Percentiles rank a stretch among this genome's conserved stretches.
Evolutionary conservation across 2,888 invertebrate genomes (phyloP).

Genomic region (Drosophila robusta): DNA sequence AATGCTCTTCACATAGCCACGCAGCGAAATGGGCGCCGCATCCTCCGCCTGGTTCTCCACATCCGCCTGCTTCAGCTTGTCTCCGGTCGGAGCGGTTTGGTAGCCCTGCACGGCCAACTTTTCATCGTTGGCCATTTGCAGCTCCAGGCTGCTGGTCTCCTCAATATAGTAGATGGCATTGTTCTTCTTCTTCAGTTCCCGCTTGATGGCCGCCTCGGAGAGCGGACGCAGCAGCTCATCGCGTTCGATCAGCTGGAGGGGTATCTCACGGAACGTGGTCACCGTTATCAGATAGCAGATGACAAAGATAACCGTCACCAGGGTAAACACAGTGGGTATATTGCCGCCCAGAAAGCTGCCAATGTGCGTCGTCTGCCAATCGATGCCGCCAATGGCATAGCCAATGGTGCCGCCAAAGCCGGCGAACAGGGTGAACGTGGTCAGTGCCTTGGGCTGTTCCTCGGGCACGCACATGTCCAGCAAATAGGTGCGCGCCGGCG

Average conservation of each 20-base stretch:
- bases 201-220: conserved; percentile 81
- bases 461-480: conserved; percentile 88
- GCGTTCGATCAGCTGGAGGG: conserved; percentile 84
- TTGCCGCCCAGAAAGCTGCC: conserved; percentile 86
- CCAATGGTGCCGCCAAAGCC: conserved; percentile 88
- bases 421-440: conserved; percentile 88
- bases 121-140: conserved; percentile 62
- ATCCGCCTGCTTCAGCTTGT: conserved; percentile 32
- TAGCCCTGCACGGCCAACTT: conserved; percentile 9
- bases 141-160: conserved; percentile 78
- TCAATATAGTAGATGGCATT: conserved; percentile 81
- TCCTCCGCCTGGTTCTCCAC: conserved; percentile 37
- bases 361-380: conserved; percentile 87
- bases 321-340: conserved; percentile 87
- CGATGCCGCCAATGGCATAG: conserved; percentile 87
- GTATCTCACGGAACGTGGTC: conserved; percentile 87
- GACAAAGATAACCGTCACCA: conserved; percentile 87
- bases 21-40: conserved; percentile 74
- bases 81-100: conserved; percentile 40
- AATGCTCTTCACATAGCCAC: conserved; percentile 86
- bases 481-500: conserved; percentile 88
- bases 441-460: conserved; percentile 88
- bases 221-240: conserved; percentile 83
- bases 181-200: conserved; percentile 81
- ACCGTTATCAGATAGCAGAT: conserved; percentile 86